Evolutionary conservation across 2,888 invertebrate species (phyloP), one percentile per base, ranked within the genome.

Genomic region (Acrobasis suavella): DNA sequence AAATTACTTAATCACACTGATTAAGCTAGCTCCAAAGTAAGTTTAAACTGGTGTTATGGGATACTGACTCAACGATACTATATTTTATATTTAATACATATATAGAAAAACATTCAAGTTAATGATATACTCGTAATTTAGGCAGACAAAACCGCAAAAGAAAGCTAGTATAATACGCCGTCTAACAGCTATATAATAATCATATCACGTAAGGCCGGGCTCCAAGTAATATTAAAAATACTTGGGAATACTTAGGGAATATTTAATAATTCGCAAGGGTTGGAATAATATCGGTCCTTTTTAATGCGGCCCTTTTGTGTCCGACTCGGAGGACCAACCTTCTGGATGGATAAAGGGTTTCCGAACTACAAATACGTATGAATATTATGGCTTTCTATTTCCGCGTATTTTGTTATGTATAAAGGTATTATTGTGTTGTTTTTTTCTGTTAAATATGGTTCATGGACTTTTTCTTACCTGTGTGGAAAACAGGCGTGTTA

Each of bases 191-290:
- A 17, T 50, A 60, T 65, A 64, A 68, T 67, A 65, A 65, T 61
- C 68, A 58, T 64, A 67, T 67, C 66, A 67, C 67, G 69, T 64
- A 68, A 64, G 54, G 62, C 42, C 68, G 60, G 39, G 71, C 66
- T 70, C 72, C 63, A 73, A 72, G 70, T 67, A 66, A 81, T 81
- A 81, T 80, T 77, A 80, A 81, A 81, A 80, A 81, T 81, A 78
- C 76, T 78, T 69, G 71, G 64, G 72, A 73, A 69, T 64, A 70
- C 72, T 73, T 68, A 73, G 71, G 69, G 72, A 75, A 80, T 82
- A 84, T 83, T 81, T 80, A 82, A 83, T 83, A 83, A 83, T 80
- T 77, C 77, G 69, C 72, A 80, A 77, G 83, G 83, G 82, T 82
- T 78, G 78, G 76, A 76, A 79, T 83, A 83, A 80, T 82, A 84